Evolutionary conservation across 2,797 vertebrate genomes (phyloP).

Genomic region (Cetoscarus ocellatus): DNA sequence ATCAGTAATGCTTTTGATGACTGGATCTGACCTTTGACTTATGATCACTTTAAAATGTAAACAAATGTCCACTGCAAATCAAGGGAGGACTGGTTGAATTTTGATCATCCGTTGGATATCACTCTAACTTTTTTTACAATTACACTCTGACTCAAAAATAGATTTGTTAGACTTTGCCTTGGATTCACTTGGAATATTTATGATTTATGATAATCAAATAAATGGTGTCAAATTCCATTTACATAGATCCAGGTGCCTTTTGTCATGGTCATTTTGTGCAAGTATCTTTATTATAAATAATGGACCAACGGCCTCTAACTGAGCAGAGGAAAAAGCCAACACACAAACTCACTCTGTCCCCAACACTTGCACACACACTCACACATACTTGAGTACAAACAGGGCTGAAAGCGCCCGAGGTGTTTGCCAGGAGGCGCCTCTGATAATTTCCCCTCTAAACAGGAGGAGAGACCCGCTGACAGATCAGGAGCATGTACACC

Average conservation of each 20-base stretch:
- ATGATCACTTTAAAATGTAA: too few relatives aligned
- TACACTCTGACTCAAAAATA: too few relatives aligned
- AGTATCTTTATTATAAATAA: constrained; percentile 38
- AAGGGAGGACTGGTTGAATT: too few relatives aligned
- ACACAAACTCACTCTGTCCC: constrained; percentile 7
- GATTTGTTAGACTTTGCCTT: too few relatives aligned
- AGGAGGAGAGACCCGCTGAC: constrained; percentile 56
- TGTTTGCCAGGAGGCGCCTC: constrained; percentile 64
- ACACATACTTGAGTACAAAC: constrained; percentile 35
- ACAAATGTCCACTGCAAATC: too few relatives aligned
- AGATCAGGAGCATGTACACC: constrained; percentile 56
- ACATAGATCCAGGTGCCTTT: background rate
- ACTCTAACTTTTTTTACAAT: too few relatives aligned
- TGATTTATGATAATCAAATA: too few relatives aligned
- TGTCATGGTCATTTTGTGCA: constrained; percentile 11
- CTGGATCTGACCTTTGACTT: too few relatives aligned
- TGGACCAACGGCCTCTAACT: constrained; percentile 6
- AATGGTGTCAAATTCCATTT: too few relatives aligned
- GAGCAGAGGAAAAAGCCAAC: constrained; percentile 24
- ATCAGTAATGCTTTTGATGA: too few relatives aligned
- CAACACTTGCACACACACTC: constrained; percentile 22
- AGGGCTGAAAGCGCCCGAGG: constrained; percentile 38
- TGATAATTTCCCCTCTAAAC: constrained; percentile 64
- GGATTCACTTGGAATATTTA: too few relatives aligned
- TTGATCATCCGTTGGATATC: too few relatives aligned